phyloP scores from a whole-genome alignment of 2,888 invertebrate genomes.

The Zygaena filipendulae region DNA sequence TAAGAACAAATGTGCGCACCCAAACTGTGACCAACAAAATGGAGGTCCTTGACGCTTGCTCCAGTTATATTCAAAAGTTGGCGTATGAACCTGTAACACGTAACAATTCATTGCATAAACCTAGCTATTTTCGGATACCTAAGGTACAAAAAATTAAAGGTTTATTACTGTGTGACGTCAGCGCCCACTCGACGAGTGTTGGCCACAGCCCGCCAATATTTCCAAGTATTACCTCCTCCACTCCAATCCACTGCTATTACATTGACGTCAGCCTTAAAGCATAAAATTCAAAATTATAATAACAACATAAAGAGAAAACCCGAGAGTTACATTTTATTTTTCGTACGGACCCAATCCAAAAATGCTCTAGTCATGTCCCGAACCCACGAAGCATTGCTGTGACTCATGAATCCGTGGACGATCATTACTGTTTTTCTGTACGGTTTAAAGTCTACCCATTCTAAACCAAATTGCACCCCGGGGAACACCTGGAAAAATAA shows the following conservation, averaged over 20 bases:
- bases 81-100: conserved; percentile 58
- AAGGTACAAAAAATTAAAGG: too few species aligned
- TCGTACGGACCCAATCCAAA: conserved; percentile 60
- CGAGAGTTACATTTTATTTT: too few species aligned
- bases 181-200: conserved; percentile 68
- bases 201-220: conserved; percentile 71
- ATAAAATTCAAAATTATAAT: conserved; percentile 1
- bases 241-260: conserved; percentile 75
- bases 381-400: conserved; percentile 70
- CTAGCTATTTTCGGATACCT: too few species aligned
- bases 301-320: neutral
- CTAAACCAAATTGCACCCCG: conserved; percentile 61
- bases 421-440: conserved; percentile 65
- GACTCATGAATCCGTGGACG: conserved; percentile 73
- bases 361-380: conserved; percentile 66
- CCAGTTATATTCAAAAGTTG: conserved; percentile 48
- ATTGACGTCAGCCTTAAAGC: conserved; percentile 67
- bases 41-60: conserved; percentile 42
- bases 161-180: conserved; percentile 53
- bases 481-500: conserved; percentile 37
- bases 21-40: conserved; percentile 72
- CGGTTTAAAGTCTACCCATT: conserved; percentile 68
- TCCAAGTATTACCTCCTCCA: conserved; percentile 69
- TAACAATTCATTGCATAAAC: too few species aligned
- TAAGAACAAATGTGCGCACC: conserved; percentile 72